phyloP scores from a whole-genome alignment of 2,797 vertebrate species.

The Arremon brunneinucha region DNA sequence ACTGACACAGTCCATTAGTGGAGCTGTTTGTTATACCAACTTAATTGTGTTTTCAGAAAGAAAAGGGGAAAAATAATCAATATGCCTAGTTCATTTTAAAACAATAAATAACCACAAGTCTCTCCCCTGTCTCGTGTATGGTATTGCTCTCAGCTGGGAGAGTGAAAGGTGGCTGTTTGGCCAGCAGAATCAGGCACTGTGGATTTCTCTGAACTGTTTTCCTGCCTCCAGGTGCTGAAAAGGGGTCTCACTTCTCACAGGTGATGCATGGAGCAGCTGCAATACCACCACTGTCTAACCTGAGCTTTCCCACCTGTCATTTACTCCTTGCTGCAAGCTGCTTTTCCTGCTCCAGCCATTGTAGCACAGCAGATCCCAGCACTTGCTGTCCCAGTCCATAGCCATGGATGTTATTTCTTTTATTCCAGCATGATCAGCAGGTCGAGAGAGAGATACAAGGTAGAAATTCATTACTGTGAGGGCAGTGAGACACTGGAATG shows the following conservation, averaged over 20 bases:
- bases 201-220: not conserved
- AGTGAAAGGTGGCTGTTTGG: not conserved
- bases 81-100: conserved; percentile 42
- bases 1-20: conserved; percentile 20
- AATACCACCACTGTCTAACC: not conserved
- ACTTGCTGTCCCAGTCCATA: not conserved
- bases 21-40: conserved; percentile 14
- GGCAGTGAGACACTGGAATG: not conserved
- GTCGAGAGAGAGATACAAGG: not conserved
- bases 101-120: conserved; percentile 10
- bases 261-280: not conserved
- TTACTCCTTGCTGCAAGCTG: not conserved
- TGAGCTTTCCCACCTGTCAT: not conserved
- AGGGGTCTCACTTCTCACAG: not conserved
- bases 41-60: conserved; percentile 2
- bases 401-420: not conserved
- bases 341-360: not conserved
- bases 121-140: not conserved
- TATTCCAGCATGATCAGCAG: not conserved
- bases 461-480: not conserved
- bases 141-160: not conserved
- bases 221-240: not conserved
- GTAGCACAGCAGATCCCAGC: not conserved
- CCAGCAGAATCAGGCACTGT: not conserved
- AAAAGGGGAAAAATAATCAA: conserved; percentile 46